phyloP scores from a whole-genome alignment of 2,888 invertebrate species.

The Acronicta psi region DNA sequence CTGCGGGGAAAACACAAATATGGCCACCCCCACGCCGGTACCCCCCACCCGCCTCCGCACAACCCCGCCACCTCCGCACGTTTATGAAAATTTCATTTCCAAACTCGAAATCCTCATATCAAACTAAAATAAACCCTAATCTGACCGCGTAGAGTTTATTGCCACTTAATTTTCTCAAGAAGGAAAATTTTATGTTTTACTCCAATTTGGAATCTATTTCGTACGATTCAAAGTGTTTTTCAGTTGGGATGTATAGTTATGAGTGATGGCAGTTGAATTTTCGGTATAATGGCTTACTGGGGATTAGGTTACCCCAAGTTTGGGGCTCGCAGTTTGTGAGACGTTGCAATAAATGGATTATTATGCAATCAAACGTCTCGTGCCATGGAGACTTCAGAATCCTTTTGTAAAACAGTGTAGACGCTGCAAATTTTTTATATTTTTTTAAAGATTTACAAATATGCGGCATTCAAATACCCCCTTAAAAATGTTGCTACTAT shows the following conservation, averaged over 20 bases:
- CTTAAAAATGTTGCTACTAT: background rate
- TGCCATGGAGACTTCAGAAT: slow-evolving; percentile 41
- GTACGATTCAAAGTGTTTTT: slow-evolving; percentile 69
- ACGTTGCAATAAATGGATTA: slow-evolving; percentile 84
- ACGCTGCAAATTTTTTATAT: slow-evolving; percentile 11
- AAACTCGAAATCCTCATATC: slow-evolving; percentile 68
- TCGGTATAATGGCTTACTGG: slow-evolving; percentile 84
- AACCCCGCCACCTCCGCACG: slow-evolving; percentile 61
- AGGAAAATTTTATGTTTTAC: slow-evolving; percentile 65
- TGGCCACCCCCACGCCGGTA: slow-evolving; percentile 58
- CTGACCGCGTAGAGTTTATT: slow-evolving; percentile 75
- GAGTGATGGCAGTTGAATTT: slow-evolving; percentile 79
- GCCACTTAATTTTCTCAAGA: slow-evolving; percentile 73
- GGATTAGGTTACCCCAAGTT: slow-evolving; percentile 86
- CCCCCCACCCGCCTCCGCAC: slow-evolving; percentile 37
- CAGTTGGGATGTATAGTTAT: slow-evolving; percentile 60
- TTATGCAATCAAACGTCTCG: slow-evolving; percentile 81
- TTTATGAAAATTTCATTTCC: slow-evolving; percentile 88
- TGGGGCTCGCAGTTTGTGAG: slow-evolving; percentile 73
- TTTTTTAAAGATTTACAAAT: slow-evolving; percentile 2
- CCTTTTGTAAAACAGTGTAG: slow-evolving; percentile 38
- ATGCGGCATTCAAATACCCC: background rate
- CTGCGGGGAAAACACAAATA: slow-evolving; percentile 82
- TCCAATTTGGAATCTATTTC: slow-evolving; percentile 73
- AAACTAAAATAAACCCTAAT: slow-evolving; percentile 82